Evolutionary conservation across 2,797 vertebrate genomes (phyloP), one percentile per base, ranked within the genome.

Genomic region (Podarcis lilfordi): DNA sequence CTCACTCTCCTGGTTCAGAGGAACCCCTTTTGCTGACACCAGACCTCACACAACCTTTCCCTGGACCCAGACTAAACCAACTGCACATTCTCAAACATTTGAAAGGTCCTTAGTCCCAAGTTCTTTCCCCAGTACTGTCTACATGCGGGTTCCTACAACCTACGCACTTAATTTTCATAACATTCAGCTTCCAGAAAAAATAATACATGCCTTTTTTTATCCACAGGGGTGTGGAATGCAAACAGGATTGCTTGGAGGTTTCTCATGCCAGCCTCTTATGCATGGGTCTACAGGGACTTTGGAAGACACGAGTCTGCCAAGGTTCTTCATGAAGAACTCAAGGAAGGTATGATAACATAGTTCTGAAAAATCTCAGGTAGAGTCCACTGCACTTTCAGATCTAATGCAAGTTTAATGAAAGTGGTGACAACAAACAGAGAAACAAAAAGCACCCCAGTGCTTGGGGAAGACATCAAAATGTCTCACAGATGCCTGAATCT

Each of bases 401-500:
- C 10, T 80, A 40, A 61, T 89, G 74, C 85, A 87, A 84, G 69
- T 84, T 91, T 89, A 87, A 86, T 87, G 80, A 86, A 86, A 69
- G 66, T 2, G 0, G 37, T 66, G 77, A 45, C 72, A 84, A 66
- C 69, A 80, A 86, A 83, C 90, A 88, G 75, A 87, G 55, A 86
- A 86, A 71, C 74, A 59, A 43, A 82, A 59, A 75, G 40, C 21
- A 32, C 69, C 80, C 50, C n/a, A 23, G 82, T 17, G 83, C 66
- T 72, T 69, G 64, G 86, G 84, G 68, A 72, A 83, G 35, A 32
- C 86, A 91, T 88, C 86, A 83, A 86, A 83, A 71, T 79, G 66
- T 72, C 27, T 86, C 43, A 8, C 66, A 55, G 80, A 80, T 86
- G 83, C 71, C 71, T 40, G 37, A 72, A 37, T 35, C 74, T 45